A percentile compares a stretch with the other conserved stretches of the same genome.
Conservation (phyloP, 2,888 invertebrate species). For the Cephus spinipes region DNA sequence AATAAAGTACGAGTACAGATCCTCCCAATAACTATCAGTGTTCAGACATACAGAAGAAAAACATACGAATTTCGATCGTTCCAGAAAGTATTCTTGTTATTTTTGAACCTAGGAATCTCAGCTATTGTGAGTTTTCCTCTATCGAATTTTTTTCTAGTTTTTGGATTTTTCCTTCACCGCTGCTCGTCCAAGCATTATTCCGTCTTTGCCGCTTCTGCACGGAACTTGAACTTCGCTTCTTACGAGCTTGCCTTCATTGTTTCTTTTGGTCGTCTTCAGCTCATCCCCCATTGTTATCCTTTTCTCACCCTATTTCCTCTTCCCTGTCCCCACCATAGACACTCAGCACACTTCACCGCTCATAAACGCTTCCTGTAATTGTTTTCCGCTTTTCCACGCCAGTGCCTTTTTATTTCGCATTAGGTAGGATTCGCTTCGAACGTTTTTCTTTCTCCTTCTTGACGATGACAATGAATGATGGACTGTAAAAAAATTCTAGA, state of each 20-base stretch:
- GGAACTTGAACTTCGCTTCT: constrained; percentile 14
- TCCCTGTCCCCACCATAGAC: constrained; percentile 7
- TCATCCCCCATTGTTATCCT: constrained; percentile 15
- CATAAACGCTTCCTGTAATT: constrained; percentile 28
- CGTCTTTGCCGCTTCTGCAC: constrained; percentile 14
- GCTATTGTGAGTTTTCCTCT: background rate
- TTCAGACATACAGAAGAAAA: background rate
- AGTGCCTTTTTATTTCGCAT: constrained; percentile 37
- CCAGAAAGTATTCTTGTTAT: background rate
- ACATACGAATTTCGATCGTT: no score
- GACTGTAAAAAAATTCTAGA: background rate
- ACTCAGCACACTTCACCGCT: background rate
- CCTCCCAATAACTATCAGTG: background rate
- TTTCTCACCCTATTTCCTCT: constrained; percentile 26
- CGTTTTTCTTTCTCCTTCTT: background rate
- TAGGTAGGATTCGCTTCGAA: constrained; percentile 37
- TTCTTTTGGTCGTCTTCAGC: background rate
- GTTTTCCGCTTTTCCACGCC: constrained; percentile 36
- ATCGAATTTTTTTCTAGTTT: constrained; percentile 9
- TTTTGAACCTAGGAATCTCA: background rate
- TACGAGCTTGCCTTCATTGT: background rate
- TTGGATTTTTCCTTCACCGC: constrained; percentile 21
- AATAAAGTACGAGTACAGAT: background rate
- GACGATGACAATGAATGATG: background rate
- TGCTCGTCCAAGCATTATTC: constrained; percentile 29